phyloP scores from a whole-genome alignment of 2,113 vertebrate species.

The Phalacrocorax brasilianus region DNA sequence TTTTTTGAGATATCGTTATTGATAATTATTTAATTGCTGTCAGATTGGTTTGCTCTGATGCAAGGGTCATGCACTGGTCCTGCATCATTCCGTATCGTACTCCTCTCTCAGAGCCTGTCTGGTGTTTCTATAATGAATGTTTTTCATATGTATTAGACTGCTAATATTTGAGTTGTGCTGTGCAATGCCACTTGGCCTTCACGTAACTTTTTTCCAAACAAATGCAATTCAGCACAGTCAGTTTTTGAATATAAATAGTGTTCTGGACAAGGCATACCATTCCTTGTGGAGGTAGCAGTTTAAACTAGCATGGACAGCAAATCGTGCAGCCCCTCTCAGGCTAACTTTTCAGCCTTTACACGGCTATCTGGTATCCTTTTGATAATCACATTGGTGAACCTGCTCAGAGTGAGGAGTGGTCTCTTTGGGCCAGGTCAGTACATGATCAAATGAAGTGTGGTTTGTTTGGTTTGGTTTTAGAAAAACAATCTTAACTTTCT shows the following conservation, averaged over 20 bases:
- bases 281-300: neutral
- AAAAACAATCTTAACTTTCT: neutral
- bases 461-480: neutral
- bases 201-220: neutral
- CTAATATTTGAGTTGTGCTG: neutral
- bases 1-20: neutral
- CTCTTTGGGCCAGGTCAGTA: neutral
- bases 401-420: neutral
- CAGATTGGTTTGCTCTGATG: neutral
- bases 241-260: neutral
- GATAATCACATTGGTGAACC: neutral
- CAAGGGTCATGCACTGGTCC: neutral
- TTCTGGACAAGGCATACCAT: neutral
- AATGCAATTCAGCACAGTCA: neutral
- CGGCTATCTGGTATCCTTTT: neutral
- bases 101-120: neutral
- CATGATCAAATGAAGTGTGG: neutral
- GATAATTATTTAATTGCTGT: neutral
- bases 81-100: accelerated
- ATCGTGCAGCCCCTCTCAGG: neutral
- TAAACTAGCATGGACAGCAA: neutral
- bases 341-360: neutral
- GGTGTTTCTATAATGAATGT: neutral
- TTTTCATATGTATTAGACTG: neutral
- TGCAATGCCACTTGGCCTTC: neutral